phyloP scores from a whole-genome alignment of 2,797 vertebrate species.

The Muraenolepis orangiensis region DNA sequence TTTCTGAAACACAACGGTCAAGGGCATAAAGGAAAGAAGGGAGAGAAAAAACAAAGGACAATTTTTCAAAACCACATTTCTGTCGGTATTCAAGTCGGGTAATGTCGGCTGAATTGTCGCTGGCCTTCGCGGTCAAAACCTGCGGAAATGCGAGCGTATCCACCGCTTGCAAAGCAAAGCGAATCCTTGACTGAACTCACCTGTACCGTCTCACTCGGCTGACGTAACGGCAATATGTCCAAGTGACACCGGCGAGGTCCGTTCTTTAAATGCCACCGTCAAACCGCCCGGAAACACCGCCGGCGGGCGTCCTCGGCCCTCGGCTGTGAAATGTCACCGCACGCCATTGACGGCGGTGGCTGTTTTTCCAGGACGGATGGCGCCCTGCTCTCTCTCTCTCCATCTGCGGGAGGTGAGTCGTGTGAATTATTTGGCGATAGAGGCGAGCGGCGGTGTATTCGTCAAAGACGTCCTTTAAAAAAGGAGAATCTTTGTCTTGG shows the following conservation, averaged over 20 bases:
- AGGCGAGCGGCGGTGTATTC: background rate
- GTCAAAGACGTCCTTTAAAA: background rate
- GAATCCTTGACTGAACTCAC: no score
- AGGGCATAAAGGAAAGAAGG: background rate
- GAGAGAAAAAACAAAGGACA: no score
- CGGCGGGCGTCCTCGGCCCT: slow-evolving; percentile 23
- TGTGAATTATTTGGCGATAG: slow-evolving; percentile 25
- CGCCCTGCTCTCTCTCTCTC: slow-evolving; percentile 35
- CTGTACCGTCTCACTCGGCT: background rate
- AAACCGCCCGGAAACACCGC: slow-evolving; percentile 2
- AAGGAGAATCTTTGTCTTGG: background rate
- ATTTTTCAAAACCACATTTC: no score
- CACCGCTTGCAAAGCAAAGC: no score
- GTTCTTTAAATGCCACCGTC: slow-evolving; percentile 40
- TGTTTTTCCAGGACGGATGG: slow-evolving; percentile 40
- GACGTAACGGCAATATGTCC: background rate
- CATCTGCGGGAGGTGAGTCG: no score
- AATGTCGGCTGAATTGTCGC: no score
- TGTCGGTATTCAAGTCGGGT: no score
- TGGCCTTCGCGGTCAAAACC: background rate
- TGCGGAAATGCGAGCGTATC: background rate
- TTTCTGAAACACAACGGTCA: background rate
- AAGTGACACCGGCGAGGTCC: slow-evolving; percentile 3
- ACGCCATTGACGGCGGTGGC: slow-evolving; percentile 29
- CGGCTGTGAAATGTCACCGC: slow-evolving; percentile 38